A percentile compares a stretch with the other conserved stretches of the same genome.
These are phyloP conservation scores for Amphimallon solstitiale DNA, from an alignment of 2,888 invertebrate genomes.

Conservation along the genomic window DNA sequence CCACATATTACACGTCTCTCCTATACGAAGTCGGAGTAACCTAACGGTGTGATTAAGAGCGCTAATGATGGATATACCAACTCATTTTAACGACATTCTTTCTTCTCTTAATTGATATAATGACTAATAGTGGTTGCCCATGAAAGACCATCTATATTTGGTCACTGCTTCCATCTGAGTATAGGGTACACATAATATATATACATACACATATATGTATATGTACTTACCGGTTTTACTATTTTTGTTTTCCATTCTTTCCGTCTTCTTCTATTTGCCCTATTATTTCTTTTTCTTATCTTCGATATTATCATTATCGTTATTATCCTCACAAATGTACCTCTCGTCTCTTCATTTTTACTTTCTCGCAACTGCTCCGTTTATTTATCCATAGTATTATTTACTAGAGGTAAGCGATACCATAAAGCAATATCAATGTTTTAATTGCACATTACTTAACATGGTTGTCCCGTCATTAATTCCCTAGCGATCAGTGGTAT, in stretches of 20 bases:
- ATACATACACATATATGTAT: too few relatives aligned
- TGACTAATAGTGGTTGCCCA: slow-evolving; percentile 48
- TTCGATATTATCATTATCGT: too few relatives aligned
- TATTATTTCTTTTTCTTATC: neutral
- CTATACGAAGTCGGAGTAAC: neutral
- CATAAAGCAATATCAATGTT: slow-evolving; percentile 44
- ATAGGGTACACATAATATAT: too few relatives aligned
- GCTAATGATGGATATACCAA: slow-evolving; percentile 54
- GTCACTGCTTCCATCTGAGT: slow-evolving; percentile 45
- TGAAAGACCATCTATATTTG: slow-evolving; percentile 50
- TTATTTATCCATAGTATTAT: slow-evolving; percentile 14
- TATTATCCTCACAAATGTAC: too few relatives aligned
- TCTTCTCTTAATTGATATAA: slow-evolving; percentile 53
- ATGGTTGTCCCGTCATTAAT: slow-evolving; percentile 23
- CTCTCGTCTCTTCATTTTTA: neutral
- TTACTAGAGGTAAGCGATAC: slow-evolving; percentile 39
- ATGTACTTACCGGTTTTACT: slow-evolving; percentile 42
- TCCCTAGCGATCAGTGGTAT: neutral
- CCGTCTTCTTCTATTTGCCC: neutral
- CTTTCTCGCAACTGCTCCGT: neutral
- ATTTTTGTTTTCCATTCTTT: slow-evolving; percentile 17
- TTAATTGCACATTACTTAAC: slow-evolving; percentile 47
- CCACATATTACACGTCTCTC: too few relatives aligned
- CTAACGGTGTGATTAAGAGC: slow-evolving; percentile 40
- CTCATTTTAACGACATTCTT: slow-evolving; percentile 53